phyloP scores from a whole-genome alignment of 2,113 vertebrate genomes.

The Sinocyclocheilus rhinocerous region DNA sequence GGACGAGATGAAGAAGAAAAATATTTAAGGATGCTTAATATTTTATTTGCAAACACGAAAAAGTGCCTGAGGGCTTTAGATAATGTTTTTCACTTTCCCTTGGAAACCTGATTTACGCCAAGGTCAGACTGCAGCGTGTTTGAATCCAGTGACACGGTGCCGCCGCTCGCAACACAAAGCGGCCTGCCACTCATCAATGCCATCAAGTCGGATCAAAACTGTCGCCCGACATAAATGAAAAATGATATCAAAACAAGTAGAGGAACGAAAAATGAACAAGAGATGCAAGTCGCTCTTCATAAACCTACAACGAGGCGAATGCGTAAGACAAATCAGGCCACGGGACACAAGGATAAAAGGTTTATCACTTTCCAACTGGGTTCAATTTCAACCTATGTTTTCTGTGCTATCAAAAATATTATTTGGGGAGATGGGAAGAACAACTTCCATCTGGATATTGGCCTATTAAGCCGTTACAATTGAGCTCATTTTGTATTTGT shows the following conservation, averaged over 20 bases:
- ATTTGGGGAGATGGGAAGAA: neutral
- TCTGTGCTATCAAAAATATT: neutral
- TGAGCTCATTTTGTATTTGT: constrained; percentile 10
- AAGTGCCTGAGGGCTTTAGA: constrained; percentile 28
- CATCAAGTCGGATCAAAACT: constrained; percentile 33
- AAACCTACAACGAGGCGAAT: neutral
- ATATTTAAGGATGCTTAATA: constrained; percentile 55
- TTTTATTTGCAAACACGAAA: constrained; percentile 52
- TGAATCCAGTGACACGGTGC: neutral
- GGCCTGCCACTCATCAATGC: constrained; percentile 24
- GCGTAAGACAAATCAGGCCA: constrained; percentile 13
- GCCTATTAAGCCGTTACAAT: neutral
- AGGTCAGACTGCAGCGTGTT: constrained; percentile 7
- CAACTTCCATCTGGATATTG: neutral
- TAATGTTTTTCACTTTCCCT: constrained; percentile 30
- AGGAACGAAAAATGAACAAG: constrained; percentile 10
- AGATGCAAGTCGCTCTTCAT: constrained; percentile 3
- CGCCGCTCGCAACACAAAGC: constrained; percentile 7
- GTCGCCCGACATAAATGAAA: constrained; percentile 16
- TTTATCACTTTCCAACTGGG: neutral
- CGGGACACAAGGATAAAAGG: neutral
- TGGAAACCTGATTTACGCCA: constrained; percentile 23
- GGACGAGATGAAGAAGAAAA: neutral
- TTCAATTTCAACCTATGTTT: neutral
- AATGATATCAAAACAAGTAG: constrained; percentile 5